phyloP scores from a whole-genome alignment of 2,113 vertebrate genomes.

The Pluvialis apricaria region DNA sequence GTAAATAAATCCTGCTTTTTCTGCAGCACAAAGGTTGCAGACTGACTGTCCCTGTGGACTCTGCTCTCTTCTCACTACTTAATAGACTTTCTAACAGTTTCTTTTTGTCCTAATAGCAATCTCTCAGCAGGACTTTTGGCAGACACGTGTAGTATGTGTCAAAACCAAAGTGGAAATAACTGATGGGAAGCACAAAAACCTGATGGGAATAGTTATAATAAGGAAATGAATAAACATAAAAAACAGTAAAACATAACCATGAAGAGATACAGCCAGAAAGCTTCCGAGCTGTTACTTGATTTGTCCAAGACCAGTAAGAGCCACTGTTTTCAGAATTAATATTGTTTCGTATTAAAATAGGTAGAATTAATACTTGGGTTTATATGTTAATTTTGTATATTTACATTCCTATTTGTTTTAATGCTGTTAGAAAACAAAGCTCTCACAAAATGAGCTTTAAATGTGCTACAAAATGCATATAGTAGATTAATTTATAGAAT shows the following conservation, averaged over 20 bases:
- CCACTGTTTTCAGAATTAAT: not conserved
- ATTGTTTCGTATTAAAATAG: not conserved
- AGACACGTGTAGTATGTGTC: slow-evolving; percentile 36
- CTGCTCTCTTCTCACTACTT: not conserved
- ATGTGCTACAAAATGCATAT: not conserved
- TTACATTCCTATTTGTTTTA: not conserved
- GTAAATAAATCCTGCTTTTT: slow-evolving; percentile 39
- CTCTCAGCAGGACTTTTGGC: slow-evolving; percentile 43
- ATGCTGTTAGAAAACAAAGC: not conserved
- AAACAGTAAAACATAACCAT: not conserved
- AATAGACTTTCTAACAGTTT: slow-evolving; percentile 41
- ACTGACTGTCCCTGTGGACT: slow-evolving; percentile 24
- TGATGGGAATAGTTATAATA: slow-evolving; percentile 39
- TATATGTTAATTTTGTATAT: not conserved
- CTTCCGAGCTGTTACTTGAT: not conserved
- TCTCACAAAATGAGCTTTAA: not conserved
- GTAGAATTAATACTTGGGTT: not conserved
- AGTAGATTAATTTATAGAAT: not conserved
- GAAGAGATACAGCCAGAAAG: not conserved
- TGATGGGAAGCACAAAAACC: slow-evolving; percentile 30
- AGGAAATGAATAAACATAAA: slow-evolving; percentile 42
- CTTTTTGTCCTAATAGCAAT: slow-evolving; percentile 41
- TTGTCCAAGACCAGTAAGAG: not conserved
- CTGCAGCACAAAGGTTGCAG: slow-evolving; percentile 45
- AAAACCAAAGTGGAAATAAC: slow-evolving; percentile 36